Base-by-base conservation (phyloP, 2,888 invertebrate genomes). In the Athalia cordata region DNA sequence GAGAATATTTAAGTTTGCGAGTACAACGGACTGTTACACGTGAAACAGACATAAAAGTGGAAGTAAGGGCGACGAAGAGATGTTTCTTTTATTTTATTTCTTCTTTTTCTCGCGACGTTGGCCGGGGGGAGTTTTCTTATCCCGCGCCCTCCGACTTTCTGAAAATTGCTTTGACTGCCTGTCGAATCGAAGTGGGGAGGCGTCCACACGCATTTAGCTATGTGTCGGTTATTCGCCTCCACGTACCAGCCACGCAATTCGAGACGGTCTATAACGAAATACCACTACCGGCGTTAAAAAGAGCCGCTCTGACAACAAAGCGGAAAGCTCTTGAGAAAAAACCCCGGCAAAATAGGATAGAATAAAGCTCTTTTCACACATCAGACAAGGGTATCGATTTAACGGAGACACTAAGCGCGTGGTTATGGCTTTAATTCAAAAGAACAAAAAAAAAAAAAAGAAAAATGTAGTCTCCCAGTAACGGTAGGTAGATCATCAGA, bases 361-460 rank as follows among this genome's bases (percentile, higher is more conserved):
- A 64, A 75, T 75, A 50, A 75, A 64, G 62, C 50, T 75, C 75
- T 61, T 75, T 75, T 64, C 64, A 75, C 75, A 75, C 75, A 15
- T 75, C 75, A 57, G 61, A 43, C 82, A 84, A 83, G 85, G 83
- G 77, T 86, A 87, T 88, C 87, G 87, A 87, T 87, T 87, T 82
- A 82, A 83, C 62, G 81, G 80, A 64, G 75, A 72, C 57, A 59
- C 72, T 72, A 47, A 72, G 47, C 72, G 57, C 59, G 72, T 72
- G 59, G 72, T 72, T 72, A 59, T 47, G 59, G 59, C 47, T 72
- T 72, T 72, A 29, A 29, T 29, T 59, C 43, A 59, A 4, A 13
- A 8, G 49, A 43, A 64, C 11, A 3, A 6, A 55, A 68, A 68
- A 7, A 49, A 72, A 72, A 7, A 72, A 45, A 72, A 72, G 47